Conservation (phyloP, 1,140 invertebrate species). For the Neoseiulus cucumeris region DNA sequence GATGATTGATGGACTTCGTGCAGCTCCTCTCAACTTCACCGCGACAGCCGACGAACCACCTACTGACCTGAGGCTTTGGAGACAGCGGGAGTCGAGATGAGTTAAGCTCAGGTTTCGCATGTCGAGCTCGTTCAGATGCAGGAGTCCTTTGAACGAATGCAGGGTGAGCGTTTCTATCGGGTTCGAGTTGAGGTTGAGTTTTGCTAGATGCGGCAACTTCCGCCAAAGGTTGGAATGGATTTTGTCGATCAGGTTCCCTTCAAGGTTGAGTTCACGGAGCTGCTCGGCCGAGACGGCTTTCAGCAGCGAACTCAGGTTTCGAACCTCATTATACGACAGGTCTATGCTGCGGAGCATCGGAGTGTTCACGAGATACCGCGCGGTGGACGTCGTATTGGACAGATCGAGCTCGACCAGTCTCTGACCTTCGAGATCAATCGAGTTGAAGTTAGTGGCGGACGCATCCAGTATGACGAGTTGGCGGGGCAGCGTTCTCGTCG, state of each 20-base stretch:
- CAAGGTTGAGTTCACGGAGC: not conserved
- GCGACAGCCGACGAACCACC: too few species aligned
- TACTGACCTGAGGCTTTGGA: conserved; percentile 6
- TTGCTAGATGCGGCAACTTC: not conserved
- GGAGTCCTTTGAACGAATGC: not conserved
- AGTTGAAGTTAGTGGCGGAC: not conserved
- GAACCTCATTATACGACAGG: not conserved
- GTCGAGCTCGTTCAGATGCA: conserved; percentile 6
- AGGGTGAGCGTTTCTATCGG: not conserved
- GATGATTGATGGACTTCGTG: too few species aligned
- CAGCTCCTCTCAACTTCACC: too few species aligned
- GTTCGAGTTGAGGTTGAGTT: not conserved
- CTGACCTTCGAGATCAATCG: not conserved
- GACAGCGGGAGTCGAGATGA: not conserved
- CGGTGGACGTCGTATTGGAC: not conserved
- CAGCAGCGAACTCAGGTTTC: not conserved
- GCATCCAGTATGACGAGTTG: not conserved
- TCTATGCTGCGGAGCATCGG: not conserved
- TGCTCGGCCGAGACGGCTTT: not conserved
- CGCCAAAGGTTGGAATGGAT: not conserved
- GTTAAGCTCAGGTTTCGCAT: conserved; percentile 10
- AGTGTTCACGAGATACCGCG: not conserved
- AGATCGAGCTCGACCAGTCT: not conserved
- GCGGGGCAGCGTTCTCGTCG: not conserved
- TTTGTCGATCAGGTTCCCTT: not conserved